Evolutionary conservation across 2,797 vertebrate genomes (phyloP).

Genomic region (Rhinatrema bivittatum): DNA sequence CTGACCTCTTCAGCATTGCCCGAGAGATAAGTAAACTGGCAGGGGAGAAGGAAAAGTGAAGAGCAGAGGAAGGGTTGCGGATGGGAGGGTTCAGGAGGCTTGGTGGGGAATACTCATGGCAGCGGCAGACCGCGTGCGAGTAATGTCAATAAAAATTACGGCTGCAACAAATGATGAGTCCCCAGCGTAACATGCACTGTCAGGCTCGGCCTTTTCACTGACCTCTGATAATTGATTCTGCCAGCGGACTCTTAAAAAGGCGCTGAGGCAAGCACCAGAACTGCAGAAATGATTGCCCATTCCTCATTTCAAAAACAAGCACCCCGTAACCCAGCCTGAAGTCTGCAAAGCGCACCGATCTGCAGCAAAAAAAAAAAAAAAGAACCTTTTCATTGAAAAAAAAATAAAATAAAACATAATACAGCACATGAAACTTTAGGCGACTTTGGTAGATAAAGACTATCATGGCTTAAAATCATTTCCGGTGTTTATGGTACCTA

Average conservation of each 20-base stretch:
- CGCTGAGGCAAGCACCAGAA: constrained; percentile 30
- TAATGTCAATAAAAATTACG: constrained; percentile 40
- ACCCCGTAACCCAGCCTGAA: constrained; percentile 7
- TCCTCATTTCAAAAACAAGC: constrained; percentile 27
- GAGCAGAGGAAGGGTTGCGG: not conserved
- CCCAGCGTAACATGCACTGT: constrained; percentile 22
- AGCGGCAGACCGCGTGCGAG: constrained; percentile 11
- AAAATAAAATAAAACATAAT: too few species aligned
- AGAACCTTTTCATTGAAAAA: not conserved
- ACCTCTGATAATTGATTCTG: constrained; percentile 35
- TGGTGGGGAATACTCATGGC: constrained; percentile 25
- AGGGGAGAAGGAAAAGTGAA: not conserved
- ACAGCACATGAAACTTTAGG: not conserved
- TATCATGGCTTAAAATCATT: constrained; percentile 9
- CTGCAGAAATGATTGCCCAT: constrained; percentile 23
- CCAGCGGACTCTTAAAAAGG: constrained; percentile 12
- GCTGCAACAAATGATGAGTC: constrained; percentile 16
- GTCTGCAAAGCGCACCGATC: constrained; percentile 3
- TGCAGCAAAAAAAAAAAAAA: constrained; percentile 2
- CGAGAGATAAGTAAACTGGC: constrained; percentile 11
- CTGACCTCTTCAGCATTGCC: constrained; percentile 21
- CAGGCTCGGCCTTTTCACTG: constrained; percentile 24
- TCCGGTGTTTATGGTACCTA: constrained; percentile 16
- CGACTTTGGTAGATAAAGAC: constrained; percentile 9
- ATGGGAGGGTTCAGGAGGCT: constrained; percentile 4